Percentiles rank a stretch among this genome's conserved stretches.
These are phyloP conservation scores for Idaea dimidiata DNA, from an alignment of 2,888 invertebrate species.

Conservation along the genomic window DNA sequence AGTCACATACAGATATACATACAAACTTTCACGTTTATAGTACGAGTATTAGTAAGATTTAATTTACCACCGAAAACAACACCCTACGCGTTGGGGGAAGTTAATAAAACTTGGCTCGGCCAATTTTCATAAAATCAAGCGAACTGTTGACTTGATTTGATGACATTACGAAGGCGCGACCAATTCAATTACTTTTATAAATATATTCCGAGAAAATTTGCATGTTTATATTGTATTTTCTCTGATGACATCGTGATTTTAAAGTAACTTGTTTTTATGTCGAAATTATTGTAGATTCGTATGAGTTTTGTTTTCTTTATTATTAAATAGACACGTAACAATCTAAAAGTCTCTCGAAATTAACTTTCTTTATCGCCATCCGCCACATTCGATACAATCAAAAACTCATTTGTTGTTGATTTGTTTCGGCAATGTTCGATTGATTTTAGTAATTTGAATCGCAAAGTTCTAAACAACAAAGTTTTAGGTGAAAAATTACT, in stretches of 20 bases:
- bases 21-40: no score
- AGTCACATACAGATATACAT: no score
- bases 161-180: conserved; percentile 53
- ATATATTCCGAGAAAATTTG: conserved; percentile 65
- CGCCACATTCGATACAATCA: not conserved
- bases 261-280: conserved; percentile 16
- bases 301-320: not conserved
- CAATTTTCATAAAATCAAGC: conserved; percentile 66
- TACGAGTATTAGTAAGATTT: no score
- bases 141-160: conserved; percentile 36
- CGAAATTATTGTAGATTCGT: not conserved
- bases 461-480: conserved; percentile 13
- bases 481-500: not conserved
- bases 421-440: not conserved
- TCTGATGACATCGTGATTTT: conserved; percentile 35
- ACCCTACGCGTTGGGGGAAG: conserved; percentile 27
- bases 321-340: not conserved
- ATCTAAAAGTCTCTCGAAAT: not conserved
- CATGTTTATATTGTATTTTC: conserved; percentile 60
- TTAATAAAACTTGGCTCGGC: conserved; percentile 37
- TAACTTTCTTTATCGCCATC: not conserved
- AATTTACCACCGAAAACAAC: not conserved
- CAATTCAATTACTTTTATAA: conserved; percentile 75
- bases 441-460: not conserved
- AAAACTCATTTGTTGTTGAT: conserved; percentile 10